These are phyloP conservation scores for Tricholaema leucomelas DNA, from an alignment of 2,113 vertebrate species.

Conservation along the genomic window DNA sequence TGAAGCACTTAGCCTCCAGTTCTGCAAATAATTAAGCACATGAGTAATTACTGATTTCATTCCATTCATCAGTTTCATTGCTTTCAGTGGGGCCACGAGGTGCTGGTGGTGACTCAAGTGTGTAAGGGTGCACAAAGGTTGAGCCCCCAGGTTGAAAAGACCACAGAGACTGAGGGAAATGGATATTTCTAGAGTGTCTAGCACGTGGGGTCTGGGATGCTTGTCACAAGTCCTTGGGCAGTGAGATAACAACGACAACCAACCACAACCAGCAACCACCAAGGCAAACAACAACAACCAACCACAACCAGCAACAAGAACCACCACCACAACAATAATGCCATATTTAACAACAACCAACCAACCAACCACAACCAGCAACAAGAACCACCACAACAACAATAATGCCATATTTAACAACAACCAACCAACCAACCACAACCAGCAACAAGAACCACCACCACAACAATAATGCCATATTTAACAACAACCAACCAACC, in stretches of 20 bases:
- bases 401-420: too few relatives aligned
- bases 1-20: constrained; percentile 32
- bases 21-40: constrained; percentile 59
- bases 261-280: too few relatives aligned
- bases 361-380: too few relatives aligned
- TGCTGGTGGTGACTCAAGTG: not conserved
- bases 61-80: constrained; percentile 32
- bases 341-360: too few relatives aligned
- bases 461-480: too few relatives aligned
- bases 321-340: too few relatives aligned
- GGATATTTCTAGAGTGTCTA: not conserved
- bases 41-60: constrained; percentile 58
- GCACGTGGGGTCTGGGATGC: not conserved
- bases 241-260: not conserved
- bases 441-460: too few relatives aligned
- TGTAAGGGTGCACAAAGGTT: not conserved
- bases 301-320: too few relatives aligned
- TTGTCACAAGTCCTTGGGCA: not conserved
- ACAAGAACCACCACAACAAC: too few relatives aligned
- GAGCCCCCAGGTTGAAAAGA: not conserved
- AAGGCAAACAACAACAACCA: too few relatives aligned
- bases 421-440: too few relatives aligned
- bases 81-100: not conserved
- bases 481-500: too few relatives aligned
- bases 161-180: not conserved